These are phyloP conservation scores for Myotis daubentonii DNA, from an alignment of 2,797 vertebrate genomes.

Conservation along the genomic window DNA sequence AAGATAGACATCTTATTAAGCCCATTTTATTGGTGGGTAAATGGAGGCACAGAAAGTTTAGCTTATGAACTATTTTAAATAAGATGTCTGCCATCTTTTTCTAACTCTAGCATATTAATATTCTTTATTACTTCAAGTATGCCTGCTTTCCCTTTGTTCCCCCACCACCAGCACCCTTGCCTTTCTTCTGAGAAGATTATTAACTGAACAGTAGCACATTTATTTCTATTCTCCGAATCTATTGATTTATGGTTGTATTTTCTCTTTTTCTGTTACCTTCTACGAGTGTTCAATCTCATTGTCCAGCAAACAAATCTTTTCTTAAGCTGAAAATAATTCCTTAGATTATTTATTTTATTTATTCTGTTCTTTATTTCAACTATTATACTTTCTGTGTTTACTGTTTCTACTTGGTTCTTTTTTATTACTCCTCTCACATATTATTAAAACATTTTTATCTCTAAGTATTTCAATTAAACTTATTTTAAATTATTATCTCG, in stretches of 20 bases:
- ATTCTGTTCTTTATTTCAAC: constrained; percentile 25
- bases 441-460: constrained; percentile 21
- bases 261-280: not conserved
- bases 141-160: not conserved
- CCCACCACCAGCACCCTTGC: not conserved
- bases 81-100: not conserved
- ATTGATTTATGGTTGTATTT: not conserved
- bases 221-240: not conserved
- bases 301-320: not conserved
- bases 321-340: not conserved
- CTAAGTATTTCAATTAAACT: not conserved
- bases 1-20: not conserved
- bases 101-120: not conserved
- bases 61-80: not conserved
- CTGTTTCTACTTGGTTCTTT: constrained; percentile 6
- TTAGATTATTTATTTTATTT: not conserved
- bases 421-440: not conserved
- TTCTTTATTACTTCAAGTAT: not conserved
- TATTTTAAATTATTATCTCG: constrained; percentile 29
- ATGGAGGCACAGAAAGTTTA: not conserved
- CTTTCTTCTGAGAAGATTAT: not conserved
- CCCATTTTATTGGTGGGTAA: not conserved
- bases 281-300: not conserved
- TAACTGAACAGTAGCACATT: not conserved
- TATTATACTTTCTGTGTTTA: constrained; percentile 6